These are phyloP conservation scores for Hypena proboscidalis DNA, from an alignment of 2,888 invertebrate genomes.

Conservation along the genomic window DNA sequence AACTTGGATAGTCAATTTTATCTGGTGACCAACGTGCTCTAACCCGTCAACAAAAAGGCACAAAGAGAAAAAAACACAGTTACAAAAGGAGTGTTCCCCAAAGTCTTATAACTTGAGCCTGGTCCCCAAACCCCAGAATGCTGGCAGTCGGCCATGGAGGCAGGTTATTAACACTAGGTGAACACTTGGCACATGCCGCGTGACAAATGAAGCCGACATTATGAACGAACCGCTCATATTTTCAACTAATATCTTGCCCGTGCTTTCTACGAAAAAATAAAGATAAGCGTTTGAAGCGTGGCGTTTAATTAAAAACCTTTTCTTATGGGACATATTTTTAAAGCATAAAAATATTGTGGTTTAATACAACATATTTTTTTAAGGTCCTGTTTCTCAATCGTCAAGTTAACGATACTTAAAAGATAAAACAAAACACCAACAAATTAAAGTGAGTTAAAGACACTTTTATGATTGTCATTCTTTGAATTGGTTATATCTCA, in stretches of 20 bases:
- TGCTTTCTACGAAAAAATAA: conserved; percentile 27
- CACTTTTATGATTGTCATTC: too few species aligned
- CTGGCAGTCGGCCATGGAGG: conserved; percentile 73
- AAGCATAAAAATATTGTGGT: not conserved
- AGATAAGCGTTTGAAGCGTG: conserved; percentile 22
- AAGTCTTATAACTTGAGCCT: conserved; percentile 24
- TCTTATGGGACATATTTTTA: not conserved
- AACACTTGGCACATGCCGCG: conserved; percentile 67
- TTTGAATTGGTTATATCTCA: too few species aligned
- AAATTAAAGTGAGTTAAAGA: too few species aligned
- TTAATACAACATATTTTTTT: too few species aligned
- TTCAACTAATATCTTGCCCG: conserved; percentile 40
- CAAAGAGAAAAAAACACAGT: too few species aligned
- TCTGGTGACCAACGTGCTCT: too few species aligned
- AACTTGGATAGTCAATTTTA: too few species aligned
- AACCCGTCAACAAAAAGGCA: too few species aligned
- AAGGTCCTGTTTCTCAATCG: too few species aligned
- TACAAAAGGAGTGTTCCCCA: too few species aligned
- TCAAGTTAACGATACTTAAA: too few species aligned
- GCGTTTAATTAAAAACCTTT: conserved; percentile 18
- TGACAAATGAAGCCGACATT: conserved; percentile 81
- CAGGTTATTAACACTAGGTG: conserved; percentile 75
- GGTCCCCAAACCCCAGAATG: conserved; percentile 44
- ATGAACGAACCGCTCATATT: conserved; percentile 68
- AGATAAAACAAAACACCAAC: too few species aligned